Conservation (phyloP, 1,140 invertebrate genomes). For the Carposina sasakii region DNA sequence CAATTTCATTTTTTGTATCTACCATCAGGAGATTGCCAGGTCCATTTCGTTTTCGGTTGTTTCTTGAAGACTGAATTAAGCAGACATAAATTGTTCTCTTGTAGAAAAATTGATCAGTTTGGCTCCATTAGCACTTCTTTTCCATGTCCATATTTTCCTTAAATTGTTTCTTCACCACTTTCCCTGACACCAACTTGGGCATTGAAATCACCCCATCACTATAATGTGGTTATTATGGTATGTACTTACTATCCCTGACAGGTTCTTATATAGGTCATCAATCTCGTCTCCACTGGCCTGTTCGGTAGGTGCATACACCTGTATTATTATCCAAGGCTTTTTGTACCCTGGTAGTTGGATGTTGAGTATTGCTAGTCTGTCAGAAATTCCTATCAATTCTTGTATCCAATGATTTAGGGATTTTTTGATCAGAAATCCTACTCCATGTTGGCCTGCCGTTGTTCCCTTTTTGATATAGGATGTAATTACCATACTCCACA, state of each 20-base stretch:
- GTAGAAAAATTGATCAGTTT: too few relatives aligned
- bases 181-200: too few relatives aligned
- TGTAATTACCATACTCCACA: background rate
- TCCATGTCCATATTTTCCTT: too few relatives aligned
- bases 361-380: constrained; percentile 23
- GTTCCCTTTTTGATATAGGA: constrained; percentile 16
- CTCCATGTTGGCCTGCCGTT: constrained; percentile 15
- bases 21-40: constrained; percentile 20
- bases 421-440: constrained; percentile 15
- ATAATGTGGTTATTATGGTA: too few relatives aligned
- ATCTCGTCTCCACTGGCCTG: too few relatives aligned
- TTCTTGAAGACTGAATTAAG: constrained; percentile 21
- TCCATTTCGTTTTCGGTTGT: constrained; percentile 19
- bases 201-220: too few relatives aligned
- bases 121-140: too few relatives aligned
- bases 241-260: too few relatives aligned
- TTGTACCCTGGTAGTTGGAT: constrained; percentile 20
- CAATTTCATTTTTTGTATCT: constrained; percentile 21
- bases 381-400: constrained; percentile 23
- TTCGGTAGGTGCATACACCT: constrained; percentile 17
- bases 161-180: too few relatives aligned
- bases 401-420: too few relatives aligned
- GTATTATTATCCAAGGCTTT: constrained; percentile 20
- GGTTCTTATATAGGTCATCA: too few relatives aligned
- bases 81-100: constrained; percentile 13